These are phyloP conservation scores for Drosophila anomalata DNA, from an alignment of 2,888 invertebrate species.

Conservation along the genomic window DNA sequence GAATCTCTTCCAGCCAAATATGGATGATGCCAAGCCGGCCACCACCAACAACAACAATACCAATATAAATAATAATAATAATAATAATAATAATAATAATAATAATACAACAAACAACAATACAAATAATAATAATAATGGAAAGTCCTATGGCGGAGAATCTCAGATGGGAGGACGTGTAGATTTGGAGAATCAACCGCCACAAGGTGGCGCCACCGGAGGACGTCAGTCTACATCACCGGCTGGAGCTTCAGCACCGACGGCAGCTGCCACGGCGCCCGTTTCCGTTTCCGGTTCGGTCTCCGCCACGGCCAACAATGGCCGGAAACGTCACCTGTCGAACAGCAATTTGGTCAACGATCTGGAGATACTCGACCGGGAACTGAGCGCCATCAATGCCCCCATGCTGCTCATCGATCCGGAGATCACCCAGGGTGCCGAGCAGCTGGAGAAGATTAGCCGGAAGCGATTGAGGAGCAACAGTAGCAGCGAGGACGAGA, in stretches of 20 bases:
- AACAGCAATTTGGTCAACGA: constrained; percentile 83
- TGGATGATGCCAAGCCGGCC: constrained; percentile 73
- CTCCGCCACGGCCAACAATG: constrained; percentile 1
- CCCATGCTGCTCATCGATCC: constrained; percentile 84
- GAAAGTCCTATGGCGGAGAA: not conserved
- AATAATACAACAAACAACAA: not conserved
- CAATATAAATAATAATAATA: not conserved
- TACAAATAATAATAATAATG: not conserved
- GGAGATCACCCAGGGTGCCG: constrained; percentile 84
- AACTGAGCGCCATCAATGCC: constrained; percentile 84
- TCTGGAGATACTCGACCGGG: constrained; percentile 84
- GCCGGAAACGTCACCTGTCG: constrained; percentile 79
- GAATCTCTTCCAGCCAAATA: constrained; percentile 82
- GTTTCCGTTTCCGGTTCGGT: constrained; percentile 3
- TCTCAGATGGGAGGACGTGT: constrained; percentile 23
- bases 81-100: not conserved
- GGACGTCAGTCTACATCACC: not conserved
- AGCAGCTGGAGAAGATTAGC: constrained; percentile 83
- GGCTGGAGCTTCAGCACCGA: not conserved
- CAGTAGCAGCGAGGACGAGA: constrained; percentile 85
- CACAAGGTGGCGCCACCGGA: constrained; percentile 1
- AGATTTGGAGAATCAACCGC: constrained; percentile 70
- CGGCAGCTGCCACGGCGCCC: not conserved
- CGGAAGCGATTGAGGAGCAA: constrained; percentile 84
- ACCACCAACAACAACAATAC: constrained; percentile 41